Evolutionary conservation across 2,113 vertebrate species (phyloP), one percentile per base, ranked within the genome.

Genomic region (Hippolais icterina): DNA sequence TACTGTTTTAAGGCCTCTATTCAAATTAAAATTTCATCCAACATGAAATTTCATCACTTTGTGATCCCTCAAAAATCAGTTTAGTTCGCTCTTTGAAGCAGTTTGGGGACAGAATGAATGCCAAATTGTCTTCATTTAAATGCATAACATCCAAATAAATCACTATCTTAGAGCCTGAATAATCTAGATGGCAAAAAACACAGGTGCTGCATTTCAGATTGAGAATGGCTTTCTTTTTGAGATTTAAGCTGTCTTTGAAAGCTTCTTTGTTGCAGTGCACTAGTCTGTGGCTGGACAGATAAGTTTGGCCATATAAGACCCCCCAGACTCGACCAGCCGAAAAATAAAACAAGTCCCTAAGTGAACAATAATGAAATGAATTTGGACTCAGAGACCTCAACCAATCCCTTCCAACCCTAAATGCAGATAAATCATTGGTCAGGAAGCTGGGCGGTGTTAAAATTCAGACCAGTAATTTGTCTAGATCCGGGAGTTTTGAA

Each of bases 21-120:
- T 90, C 37, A 90, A 90, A 94, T 96, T 93, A 96, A 92, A 96
- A 69, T 89, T 96, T 93, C 44, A 93, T 68, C 69, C 80, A 86
- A 88, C 68, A 63, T 69, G 47, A 90, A 90, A 68, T 83, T 94
- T 92, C 29, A 81, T 83, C 52, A 9, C 71, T 90, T 91, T 83
- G 54, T 53, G 87, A 80, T 93, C 71, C 71, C 33, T 83, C 79
- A 92, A 83, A 96, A 95, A 56, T 86, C 71, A 66, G 68, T 65
- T 64, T 52, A 60, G 52, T 83, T 88, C 83, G 71, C 52, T 93
- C 60, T 91, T 86, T 75, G 64, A 88, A 90, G 77, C 2, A 1
- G 52, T 86, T 81, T 77, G 42, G 85, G 52, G 71, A 66, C n/a
- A 64, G 56, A 93, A 80, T 27, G 41, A 88, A 68, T 86, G 65